A percentile compares a stretch with the other conserved stretches of the same genome.
Evolutionary conservation across 2,113 vertebrate species (phyloP).

Genomic region (Nannobrachium achirus): DNA sequence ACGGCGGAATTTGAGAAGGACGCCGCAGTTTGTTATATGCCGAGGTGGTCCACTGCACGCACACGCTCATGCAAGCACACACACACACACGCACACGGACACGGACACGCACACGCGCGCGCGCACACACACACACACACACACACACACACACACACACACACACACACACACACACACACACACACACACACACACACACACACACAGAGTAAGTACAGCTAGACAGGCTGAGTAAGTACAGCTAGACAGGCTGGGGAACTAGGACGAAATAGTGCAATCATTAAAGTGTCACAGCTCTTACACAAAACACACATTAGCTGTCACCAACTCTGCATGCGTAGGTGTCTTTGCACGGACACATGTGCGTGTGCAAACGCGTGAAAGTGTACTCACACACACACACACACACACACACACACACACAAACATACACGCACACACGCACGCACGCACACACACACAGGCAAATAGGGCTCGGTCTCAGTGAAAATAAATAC

Average conservation of each 20-base stretch:
- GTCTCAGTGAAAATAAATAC: constrained; percentile 51
- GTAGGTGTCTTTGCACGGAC: not conserved
- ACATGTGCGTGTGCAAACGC: constrained; percentile 9
- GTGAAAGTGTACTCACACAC: not conserved
- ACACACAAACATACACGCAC: constrained; percentile 11
- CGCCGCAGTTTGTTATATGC: not conserved
- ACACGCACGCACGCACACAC: not conserved
- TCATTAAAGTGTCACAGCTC: constrained; percentile 53
- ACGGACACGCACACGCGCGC: constrained; percentile 9
- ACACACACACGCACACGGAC: constrained; percentile 24
- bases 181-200: constrained; percentile 4
- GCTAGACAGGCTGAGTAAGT: constrained; percentile 21
- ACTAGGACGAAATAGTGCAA: constrained; percentile 29
- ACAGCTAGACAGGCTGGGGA: constrained; percentile 27
- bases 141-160: constrained; percentile 3
- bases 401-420: constrained; percentile 5
- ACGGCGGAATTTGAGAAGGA: too few species aligned
- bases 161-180: not conserved
- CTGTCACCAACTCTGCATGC: constrained; percentile 31
- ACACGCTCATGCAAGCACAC: not conserved
- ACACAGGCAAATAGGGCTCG: not conserved
- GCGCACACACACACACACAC: constrained; percentile 2
- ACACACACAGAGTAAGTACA: too few species aligned
- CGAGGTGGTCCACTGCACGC: not conserved
- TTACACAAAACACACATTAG: constrained; percentile 50